phyloP scores from a whole-genome alignment of 1,140 invertebrate genomes.

The Acromyrmex echinatior region DNA sequence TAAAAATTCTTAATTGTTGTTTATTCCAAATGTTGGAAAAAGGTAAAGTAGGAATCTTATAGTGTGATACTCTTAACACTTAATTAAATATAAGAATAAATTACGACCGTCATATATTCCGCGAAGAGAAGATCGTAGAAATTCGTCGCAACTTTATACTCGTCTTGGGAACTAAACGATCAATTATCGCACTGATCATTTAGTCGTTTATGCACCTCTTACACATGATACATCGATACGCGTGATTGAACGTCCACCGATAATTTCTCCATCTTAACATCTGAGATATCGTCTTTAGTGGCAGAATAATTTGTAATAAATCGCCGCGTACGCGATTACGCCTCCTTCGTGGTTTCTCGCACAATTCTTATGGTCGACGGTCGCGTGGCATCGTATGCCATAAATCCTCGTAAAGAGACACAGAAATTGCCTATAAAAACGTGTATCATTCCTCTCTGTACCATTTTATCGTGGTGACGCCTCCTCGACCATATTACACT shows the following conservation, averaged over 20 bases:
- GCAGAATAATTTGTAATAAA: slow-evolving; percentile 46
- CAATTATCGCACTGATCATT: slow-evolving; percentile 19
- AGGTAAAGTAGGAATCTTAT: background rate
- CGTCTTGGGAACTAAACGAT: slow-evolving; percentile 22
- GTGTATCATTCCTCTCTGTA: slow-evolving; percentile 8
- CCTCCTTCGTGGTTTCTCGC: slow-evolving; percentile 3
- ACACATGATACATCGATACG: background rate
- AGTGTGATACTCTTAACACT: background rate
- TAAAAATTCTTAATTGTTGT: background rate
- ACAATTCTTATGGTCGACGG: slow-evolving; percentile 30
- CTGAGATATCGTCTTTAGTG: slow-evolving; percentile 9
- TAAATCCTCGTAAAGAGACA: slow-evolving; percentile 61
- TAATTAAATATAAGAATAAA: slow-evolving; percentile 2
- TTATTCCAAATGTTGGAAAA: background rate
- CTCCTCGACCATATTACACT: slow-evolving; percentile 23
- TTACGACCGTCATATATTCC: background rate
- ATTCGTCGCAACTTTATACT: background rate
- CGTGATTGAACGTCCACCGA: slow-evolving; percentile 23
- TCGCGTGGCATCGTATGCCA: slow-evolving; percentile 45
- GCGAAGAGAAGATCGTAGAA: background rate
- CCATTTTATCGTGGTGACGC: background rate
- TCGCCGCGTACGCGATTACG: slow-evolving; percentile 37
- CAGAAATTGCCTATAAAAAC: slow-evolving; percentile 50
- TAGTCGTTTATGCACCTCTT: background rate
- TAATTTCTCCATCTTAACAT: slow-evolving; percentile 40